phyloP scores from a whole-genome alignment of 2,797 vertebrate genomes.

The Characodon lateralis region DNA sequence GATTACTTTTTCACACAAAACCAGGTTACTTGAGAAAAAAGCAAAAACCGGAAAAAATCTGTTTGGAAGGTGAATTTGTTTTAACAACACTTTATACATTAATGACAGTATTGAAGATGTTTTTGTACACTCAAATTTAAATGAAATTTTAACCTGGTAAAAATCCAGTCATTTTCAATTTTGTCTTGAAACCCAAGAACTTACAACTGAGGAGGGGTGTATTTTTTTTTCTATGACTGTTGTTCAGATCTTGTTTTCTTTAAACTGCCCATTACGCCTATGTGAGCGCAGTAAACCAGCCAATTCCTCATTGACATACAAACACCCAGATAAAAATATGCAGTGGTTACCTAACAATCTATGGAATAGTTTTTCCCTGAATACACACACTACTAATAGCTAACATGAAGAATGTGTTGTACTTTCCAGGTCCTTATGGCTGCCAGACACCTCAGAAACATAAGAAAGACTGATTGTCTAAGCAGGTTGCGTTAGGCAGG shows the following conservation, averaged over 20 bases:
- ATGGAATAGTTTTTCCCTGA: neutral
- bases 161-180: neutral
- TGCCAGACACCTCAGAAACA: slow-evolving; percentile 8
- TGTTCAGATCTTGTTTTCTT: neutral
- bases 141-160: neutral
- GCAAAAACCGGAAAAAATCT: neutral
- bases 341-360: neutral
- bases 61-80: neutral
- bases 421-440: slow-evolving; percentile 20
- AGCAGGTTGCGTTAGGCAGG: neutral
- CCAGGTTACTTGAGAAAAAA: neutral
- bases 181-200: neutral
- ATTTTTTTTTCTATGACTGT: neutral
- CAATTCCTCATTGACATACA: neutral
- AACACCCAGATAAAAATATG: neutral
- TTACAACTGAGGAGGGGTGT: neutral
- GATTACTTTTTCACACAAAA: neutral
- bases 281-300: neutral
- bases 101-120: neutral
- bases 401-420: slow-evolving; percentile 32
- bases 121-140: neutral
- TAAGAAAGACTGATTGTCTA: slow-evolving; percentile 31
- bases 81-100: neutral
- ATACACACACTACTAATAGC: neutral
- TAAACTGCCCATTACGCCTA: neutral